phyloP scores from a whole-genome alignment of 1,140 invertebrate genomes.

The Anastrepha ludens region DNA sequence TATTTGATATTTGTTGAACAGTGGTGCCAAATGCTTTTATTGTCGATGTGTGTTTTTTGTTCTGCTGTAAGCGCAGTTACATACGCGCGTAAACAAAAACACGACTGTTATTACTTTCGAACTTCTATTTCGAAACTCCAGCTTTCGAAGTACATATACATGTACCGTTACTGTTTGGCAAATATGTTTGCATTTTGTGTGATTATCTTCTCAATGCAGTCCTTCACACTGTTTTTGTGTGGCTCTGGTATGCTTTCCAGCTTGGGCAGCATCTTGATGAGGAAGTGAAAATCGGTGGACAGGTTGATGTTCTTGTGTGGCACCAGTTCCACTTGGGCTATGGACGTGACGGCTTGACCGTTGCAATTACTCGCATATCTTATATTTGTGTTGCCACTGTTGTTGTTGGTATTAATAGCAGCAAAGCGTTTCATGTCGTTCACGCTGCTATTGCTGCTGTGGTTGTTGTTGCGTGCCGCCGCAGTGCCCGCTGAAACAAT shows the following conservation, averaged over 20 bases:
- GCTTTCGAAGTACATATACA: no score
- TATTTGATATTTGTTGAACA: no score
- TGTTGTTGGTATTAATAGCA: background rate
- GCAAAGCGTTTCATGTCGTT: background rate
- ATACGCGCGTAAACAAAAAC: no score
- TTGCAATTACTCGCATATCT: conserved; percentile 41
- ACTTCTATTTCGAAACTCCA: no score
- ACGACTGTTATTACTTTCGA: no score
- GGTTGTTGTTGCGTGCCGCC: conserved; percentile 16
- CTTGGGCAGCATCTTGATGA: conserved; percentile 71
- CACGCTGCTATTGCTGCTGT: conserved; percentile 37
- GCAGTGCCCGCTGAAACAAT: conserved; percentile 52
- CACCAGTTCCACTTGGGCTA: conserved; percentile 52
- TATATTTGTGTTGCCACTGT: conserved; percentile 53
- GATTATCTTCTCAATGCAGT: conserved; percentile 69
- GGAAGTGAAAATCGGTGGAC: conserved; percentile 70
- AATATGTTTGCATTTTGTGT: conserved; percentile 69
- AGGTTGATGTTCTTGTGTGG: conserved; percentile 69
- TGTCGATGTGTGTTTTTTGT: no score
- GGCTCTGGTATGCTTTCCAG: conserved; percentile 70
- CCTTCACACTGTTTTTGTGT: conserved; percentile 69
- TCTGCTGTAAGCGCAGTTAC: no score
- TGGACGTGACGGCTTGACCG: conserved; percentile 9
- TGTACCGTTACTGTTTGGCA: conserved; percentile 21
- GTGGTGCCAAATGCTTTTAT: no score